A percentile compares a stretch with the other conserved stretches of the same genome.
phyloP scores from a whole-genome alignment of 2,888 invertebrate species.

The Chrysolina haemoptera region DNA sequence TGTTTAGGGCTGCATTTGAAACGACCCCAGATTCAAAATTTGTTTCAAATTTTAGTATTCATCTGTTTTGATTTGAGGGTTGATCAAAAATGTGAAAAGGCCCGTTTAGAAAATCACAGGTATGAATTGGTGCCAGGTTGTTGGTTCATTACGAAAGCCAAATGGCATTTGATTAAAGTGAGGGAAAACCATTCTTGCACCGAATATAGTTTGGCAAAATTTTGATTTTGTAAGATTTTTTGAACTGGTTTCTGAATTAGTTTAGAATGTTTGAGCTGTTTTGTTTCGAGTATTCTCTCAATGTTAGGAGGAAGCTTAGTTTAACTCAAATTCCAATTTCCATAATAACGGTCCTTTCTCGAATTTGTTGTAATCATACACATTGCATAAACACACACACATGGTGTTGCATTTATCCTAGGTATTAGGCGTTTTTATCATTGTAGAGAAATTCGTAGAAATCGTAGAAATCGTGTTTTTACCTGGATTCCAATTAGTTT shows the following conservation, averaged over 20 bases:
- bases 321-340: neutral
- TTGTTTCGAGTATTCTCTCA: too few relatives aligned
- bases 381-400: slow-evolving; percentile 39
- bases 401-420: slow-evolving; percentile 50
- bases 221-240: neutral
- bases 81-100: too few relatives aligned
- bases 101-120: too few relatives aligned
- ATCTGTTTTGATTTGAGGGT: too few relatives aligned
- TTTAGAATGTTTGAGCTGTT: too few relatives aligned
- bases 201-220: too few relatives aligned
- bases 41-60: too few relatives aligned
- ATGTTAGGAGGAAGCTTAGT: neutral
- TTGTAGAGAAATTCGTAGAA: slow-evolving; percentile 45
- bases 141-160: neutral
- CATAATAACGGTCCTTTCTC: slow-evolving; percentile 10
- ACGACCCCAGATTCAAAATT: too few relatives aligned
- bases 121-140: neutral
- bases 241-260: neutral
- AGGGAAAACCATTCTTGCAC: neutral
- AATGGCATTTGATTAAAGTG: neutral
- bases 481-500: slow-evolving; percentile 40
- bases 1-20: too few relatives aligned
- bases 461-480: slow-evolving; percentile 42
- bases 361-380: slow-evolving; percentile 34
- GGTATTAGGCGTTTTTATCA: slow-evolving; percentile 49